Percentiles rank a stretch among this genome's conserved stretches.
phyloP scores from a whole-genome alignment of 2,888 invertebrate genomes.

The Thalpophila matura region DNA sequence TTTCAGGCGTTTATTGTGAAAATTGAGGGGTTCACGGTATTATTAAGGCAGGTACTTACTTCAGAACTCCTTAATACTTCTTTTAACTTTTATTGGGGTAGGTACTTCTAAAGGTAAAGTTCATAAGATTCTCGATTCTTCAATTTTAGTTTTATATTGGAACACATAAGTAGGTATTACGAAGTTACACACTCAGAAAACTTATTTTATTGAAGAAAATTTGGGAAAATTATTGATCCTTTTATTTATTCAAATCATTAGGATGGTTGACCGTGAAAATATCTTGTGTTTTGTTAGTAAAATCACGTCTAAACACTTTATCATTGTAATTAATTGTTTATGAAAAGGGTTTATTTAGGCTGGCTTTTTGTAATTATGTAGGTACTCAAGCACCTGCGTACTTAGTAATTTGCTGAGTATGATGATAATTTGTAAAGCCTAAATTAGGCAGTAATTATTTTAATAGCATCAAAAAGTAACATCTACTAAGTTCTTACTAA shows the following conservation, averaged over 20 bases:
- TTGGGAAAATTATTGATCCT: conserved; percentile 28
- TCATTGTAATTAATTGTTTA: conserved; percentile 44
- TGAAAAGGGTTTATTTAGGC: conserved; percentile 36
- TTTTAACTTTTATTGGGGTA: conserved; percentile 10
- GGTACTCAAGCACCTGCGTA: not conserved
- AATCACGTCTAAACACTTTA: conserved; percentile 35
- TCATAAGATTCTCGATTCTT: conserved; percentile 19
- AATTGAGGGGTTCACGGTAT: not conserved
- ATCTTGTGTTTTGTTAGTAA: conserved; percentile 21
- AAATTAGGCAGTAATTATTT: conserved; percentile 9
- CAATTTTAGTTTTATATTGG: conserved; percentile 31
- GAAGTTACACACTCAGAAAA: conserved; percentile 35
- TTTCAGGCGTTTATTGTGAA: not conserved
- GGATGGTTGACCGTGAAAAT: conserved; percentile 19
- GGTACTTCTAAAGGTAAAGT: conserved; percentile 16
- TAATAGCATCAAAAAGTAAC: conserved; percentile 3
- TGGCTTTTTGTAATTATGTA: conserved; percentile 27
- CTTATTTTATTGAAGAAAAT: conserved; percentile 35
- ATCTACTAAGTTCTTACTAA: conserved; percentile 4
- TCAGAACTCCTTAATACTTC: not conserved
- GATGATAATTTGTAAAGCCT: conserved; percentile 41
- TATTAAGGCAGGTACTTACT: not conserved
- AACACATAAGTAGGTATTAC: conserved; percentile 35
- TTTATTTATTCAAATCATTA: conserved; percentile 37
- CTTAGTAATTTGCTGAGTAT: conserved; percentile 32